These are phyloP conservation scores for Chaetorhynchus papuensis DNA, from an alignment of 2,113 vertebrate species.

Conservation along the genomic window DNA sequence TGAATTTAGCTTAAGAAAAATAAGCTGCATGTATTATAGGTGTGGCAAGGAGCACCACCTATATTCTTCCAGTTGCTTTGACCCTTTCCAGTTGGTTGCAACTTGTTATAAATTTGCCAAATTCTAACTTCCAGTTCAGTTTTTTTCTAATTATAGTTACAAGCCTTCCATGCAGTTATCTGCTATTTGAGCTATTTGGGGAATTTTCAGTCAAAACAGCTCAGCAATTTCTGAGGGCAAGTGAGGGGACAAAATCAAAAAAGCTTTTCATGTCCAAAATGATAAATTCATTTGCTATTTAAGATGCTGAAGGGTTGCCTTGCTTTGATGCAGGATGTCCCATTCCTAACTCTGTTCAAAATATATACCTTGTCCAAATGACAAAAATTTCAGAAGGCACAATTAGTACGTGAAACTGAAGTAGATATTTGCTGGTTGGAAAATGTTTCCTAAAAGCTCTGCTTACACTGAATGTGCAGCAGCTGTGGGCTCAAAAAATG, in stretches of 20 bases:
- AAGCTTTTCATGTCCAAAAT: background rate
- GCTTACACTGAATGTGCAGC: background rate
- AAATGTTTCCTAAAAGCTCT: background rate
- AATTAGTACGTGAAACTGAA: background rate
- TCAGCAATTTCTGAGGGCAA: slow-evolving; percentile 39
- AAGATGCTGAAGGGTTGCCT: background rate
- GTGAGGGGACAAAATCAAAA: background rate
- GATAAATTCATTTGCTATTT: background rate
- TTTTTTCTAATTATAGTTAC: slow-evolving; percentile 16
- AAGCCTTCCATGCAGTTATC: slow-evolving; percentile 30
- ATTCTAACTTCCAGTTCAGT: background rate
- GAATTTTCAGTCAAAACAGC: slow-evolving; percentile 43
- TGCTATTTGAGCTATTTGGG: slow-evolving; percentile 35
- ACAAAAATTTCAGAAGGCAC: background rate
- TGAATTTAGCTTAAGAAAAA: slow-evolving; percentile 60
- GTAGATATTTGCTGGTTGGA: background rate
- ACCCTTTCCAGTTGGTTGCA: background rate
- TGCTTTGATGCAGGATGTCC: background rate
- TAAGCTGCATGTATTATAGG: slow-evolving; percentile 43
- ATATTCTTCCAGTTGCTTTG: slow-evolving; percentile 29
- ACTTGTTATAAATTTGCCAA: background rate
- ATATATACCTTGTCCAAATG: background rate
- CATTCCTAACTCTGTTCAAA: background rate
- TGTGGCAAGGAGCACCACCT: slow-evolving; percentile 46
- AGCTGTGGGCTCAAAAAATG: background rate